Percentiles rank a stretch among this genome's conserved stretches.
Conservation (phyloP, 2,888 invertebrate species). For the Drosophila aldrichi region DNA sequence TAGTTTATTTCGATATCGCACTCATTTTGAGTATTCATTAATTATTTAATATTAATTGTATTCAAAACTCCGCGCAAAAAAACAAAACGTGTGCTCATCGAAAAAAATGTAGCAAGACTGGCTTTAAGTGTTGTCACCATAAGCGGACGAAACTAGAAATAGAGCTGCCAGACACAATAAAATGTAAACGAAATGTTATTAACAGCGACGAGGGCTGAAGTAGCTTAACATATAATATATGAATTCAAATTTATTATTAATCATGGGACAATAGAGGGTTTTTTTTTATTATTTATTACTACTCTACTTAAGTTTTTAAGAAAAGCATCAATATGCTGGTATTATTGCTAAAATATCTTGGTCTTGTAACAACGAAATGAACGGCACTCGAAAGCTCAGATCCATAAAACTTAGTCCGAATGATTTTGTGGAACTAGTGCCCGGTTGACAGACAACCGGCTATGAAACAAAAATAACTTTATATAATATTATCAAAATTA, state of each 20-base stretch:
- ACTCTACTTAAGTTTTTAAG: not conserved
- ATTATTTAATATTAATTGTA: slow-evolving; percentile 47
- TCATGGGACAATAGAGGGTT: no score
- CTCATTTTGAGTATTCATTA: slow-evolving; percentile 46
- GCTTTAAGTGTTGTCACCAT: slow-evolving; percentile 24
- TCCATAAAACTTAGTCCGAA: not conserved
- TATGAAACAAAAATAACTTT: slow-evolving; percentile 42
- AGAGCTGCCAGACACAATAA: slow-evolving; percentile 24
- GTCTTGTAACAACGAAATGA: not conserved
- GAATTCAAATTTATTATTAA: not conserved
- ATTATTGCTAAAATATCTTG: not conserved
- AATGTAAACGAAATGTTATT: slow-evolving; percentile 27
- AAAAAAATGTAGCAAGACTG: slow-evolving; percentile 53
- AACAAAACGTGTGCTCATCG: slow-evolving; percentile 40
- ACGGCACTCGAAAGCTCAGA: no score
- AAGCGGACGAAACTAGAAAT: not conserved
- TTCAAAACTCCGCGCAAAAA: slow-evolving; percentile 40
- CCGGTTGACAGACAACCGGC: slow-evolving; percentile 1
- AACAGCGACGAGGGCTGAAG: slow-evolving; percentile 16
- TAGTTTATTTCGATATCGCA: slow-evolving; percentile 41
- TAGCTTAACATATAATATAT: not conserved
- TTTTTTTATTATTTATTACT: no score
- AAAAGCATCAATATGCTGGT: no score
- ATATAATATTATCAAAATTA: slow-evolving; percentile 42
- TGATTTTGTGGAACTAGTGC: not conserved